phyloP scores from a whole-genome alignment of 2,113 vertebrate genomes.

The Ellobius talpinus region DNA sequence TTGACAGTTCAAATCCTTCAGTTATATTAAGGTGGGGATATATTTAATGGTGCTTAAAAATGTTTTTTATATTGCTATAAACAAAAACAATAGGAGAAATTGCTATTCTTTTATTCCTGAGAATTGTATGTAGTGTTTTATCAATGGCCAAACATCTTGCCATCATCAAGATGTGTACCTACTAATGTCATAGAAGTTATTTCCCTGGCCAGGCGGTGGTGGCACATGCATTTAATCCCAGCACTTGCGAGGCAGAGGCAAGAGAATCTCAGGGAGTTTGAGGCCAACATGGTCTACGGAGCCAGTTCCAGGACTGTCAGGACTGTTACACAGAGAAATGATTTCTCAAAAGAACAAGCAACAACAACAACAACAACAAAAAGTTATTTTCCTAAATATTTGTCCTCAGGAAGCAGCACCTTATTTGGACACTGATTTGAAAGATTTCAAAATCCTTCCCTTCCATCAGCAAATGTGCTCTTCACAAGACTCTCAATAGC shows the following conservation, averaged over 20 bases:
- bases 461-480: background rate
- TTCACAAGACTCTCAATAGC: background rate
- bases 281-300: too few relatives aligned
- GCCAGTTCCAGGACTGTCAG: too few relatives aligned
- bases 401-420: background rate
- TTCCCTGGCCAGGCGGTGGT: background rate
- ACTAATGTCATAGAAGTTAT: background rate
- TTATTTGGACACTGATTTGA: background rate
- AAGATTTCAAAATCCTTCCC: background rate
- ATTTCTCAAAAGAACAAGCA: too few relatives aligned
- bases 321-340: too few relatives aligned
- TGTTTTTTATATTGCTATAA: background rate
- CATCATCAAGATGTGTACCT: constrained; percentile 16
- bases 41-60: background rate
- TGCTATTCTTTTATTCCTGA: background rate
- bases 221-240: too few relatives aligned
- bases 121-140: background rate
- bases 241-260: too few relatives aligned
- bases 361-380: too few relatives aligned
- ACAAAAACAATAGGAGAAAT: background rate
- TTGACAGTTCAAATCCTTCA: background rate
- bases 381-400: background rate
- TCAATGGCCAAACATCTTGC: background rate
- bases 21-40: background rate
- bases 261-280: too few relatives aligned